These are phyloP conservation scores for Selene dorsalis DNA, from an alignment of 2,797 vertebrate genomes.

Conservation along the genomic window DNA sequence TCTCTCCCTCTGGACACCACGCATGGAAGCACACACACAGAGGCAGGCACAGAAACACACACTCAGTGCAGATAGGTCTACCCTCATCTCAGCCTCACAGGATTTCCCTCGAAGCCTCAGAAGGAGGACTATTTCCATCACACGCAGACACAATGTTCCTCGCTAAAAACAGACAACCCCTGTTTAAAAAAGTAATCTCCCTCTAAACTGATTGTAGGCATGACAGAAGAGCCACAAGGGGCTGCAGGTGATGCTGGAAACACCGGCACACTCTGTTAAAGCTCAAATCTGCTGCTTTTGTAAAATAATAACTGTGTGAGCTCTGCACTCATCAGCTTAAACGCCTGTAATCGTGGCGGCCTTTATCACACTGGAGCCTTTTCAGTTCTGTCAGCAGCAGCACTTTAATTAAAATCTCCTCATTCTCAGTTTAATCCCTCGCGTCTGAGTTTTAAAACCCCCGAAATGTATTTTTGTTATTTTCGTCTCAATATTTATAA, in stretches of 20 bases:
- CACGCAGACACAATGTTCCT: neutral
- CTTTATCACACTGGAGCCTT: neutral
- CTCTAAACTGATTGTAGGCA: no score
- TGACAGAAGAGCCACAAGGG: neutral
- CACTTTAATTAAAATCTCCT: neutral
- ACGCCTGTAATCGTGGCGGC: neutral
- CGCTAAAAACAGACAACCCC: slow-evolving; percentile 19
- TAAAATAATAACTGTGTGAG: neutral
- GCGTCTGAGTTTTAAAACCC: neutral
- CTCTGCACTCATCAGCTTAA: neutral
- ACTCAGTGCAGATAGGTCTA: slow-evolving; percentile 34
- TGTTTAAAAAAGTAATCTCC: neutral
- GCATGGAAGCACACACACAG: slow-evolving; percentile 15
- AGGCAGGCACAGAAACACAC: slow-evolving; percentile 11
- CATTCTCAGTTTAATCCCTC: no score
- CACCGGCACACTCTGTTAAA: neutral
- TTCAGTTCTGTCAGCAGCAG: neutral
- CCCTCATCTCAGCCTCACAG: slow-evolving; percentile 48
- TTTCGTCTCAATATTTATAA: neutral
- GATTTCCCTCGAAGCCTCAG: slow-evolving; percentile 8
- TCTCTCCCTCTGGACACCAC: slow-evolving; percentile 47
- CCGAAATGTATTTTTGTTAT: neutral
- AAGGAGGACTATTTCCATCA: slow-evolving; percentile 19
- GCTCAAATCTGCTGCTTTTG: neutral
- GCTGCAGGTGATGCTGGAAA: neutral